phyloP scores from a whole-genome alignment of 92 coral and sea anemone genomes.

The Siderastrea siderea region DNA sequence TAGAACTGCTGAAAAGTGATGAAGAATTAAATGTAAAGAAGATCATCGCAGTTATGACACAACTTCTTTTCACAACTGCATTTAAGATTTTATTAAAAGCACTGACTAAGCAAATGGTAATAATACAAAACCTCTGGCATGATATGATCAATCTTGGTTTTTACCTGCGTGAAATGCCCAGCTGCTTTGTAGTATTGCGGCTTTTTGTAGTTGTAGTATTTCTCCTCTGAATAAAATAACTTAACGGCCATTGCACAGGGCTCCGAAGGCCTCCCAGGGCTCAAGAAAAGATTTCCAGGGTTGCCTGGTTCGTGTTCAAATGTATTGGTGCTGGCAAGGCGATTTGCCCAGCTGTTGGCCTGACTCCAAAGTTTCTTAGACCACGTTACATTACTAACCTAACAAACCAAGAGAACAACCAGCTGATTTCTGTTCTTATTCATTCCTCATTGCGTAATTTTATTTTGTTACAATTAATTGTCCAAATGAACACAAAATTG shows the following conservation, averaged over 20 bases:
- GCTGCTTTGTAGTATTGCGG: slow-evolving; percentile 33
- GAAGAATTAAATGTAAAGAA: too few species aligned
- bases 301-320: slow-evolving; percentile 45
- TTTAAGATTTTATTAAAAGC: too few species aligned
- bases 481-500: too few species aligned
- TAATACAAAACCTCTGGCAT: not conserved
- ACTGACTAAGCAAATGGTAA: not conserved
- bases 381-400: slow-evolving; percentile 48
- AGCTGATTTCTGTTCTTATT: too few species aligned
- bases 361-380: slow-evolving; percentile 1
- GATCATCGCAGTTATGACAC: too few species aligned
- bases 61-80: too few species aligned
- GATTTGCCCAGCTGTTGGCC: slow-evolving; percentile 53
- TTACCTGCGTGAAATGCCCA: slow-evolving; percentile 74
- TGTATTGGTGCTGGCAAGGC: slow-evolving; percentile 57
- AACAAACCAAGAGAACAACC: not conserved
- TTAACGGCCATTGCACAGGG: slow-evolving; percentile 58
- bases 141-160: not conserved
- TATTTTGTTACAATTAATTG: too few species aligned
- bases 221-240: slow-evolving; percentile 50
- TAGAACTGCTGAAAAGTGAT: too few species aligned
- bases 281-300: slow-evolving; percentile 57
- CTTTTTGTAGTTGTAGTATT: slow-evolving; percentile 59
- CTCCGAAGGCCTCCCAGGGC: slow-evolving; percentile 27
- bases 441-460: too few species aligned